Percentiles rank a stretch among this genome's conserved stretches.
Evolutionary conservation across 1,140 invertebrate species (phyloP).

Genomic region (Diabrotica undecimpunctata): DNA sequence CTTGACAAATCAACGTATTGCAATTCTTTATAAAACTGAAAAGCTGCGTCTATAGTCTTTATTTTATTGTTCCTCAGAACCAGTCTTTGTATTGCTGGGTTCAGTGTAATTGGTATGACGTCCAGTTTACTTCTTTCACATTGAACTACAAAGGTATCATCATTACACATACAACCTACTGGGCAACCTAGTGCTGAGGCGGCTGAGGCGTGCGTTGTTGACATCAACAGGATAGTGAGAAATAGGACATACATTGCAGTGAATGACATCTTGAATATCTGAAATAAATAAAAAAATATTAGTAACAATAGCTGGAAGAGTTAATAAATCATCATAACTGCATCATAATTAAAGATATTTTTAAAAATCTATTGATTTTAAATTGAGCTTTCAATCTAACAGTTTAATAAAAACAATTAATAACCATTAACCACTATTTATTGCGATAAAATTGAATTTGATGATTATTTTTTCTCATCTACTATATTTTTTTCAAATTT

Average conservation of each 20-base stretch:
- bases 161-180: slow-evolving; percentile 77
- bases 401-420: too few species aligned
- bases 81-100: slow-evolving; percentile 80
- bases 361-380: too few species aligned
- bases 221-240: slow-evolving; percentile 42
- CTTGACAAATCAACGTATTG: slow-evolving; percentile 78
- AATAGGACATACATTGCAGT: slow-evolving; percentile 30
- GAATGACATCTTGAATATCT: slow-evolving; percentile 40
- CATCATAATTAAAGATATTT: too few species aligned
- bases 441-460: too few species aligned
- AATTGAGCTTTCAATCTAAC: too few species aligned
- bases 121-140: slow-evolving; percentile 82
- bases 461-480: too few species aligned
- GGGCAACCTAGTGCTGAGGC: slow-evolving; percentile 60
- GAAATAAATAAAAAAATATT: slow-evolving; percentile 35
- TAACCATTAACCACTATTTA: too few species aligned
- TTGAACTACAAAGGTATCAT: slow-evolving; percentile 80
- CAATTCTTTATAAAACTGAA: slow-evolving; percentile 81
- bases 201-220: slow-evolving; percentile 36
- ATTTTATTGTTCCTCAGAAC: slow-evolving; percentile 82
- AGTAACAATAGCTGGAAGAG: slow-evolving; percentile 23
- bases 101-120: slow-evolving; percentile 85
- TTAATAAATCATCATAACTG: neutral
- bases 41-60: slow-evolving; percentile 79
- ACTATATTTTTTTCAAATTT: too few species aligned